Evolutionary conservation across 2,113 vertebrate genomes (phyloP), one percentile per base, ranked within the genome.

Genomic region (Empidonax traillii): DNA sequence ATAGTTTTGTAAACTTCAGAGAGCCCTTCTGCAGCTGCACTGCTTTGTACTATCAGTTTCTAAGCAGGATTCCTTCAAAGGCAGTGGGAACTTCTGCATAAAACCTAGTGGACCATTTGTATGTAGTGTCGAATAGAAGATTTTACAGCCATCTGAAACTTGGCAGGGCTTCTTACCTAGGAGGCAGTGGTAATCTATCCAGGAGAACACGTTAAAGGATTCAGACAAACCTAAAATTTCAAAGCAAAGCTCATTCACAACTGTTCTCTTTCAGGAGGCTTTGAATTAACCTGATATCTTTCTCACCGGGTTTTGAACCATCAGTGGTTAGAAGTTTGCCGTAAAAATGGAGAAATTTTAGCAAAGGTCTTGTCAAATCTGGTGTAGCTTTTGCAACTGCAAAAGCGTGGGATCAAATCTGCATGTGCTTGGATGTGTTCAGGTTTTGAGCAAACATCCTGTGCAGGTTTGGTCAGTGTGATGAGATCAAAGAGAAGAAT

Each of bases 1-100:
- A 62, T 81, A 75, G 28, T 82, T 97, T 89, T 90, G 53, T 92
- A 81, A 95, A 92, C 66, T 84, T 46, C 52, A 43, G 83, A 81
- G 58, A 85, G 24, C 73, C 47, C 8, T 95, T 96, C 46, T 93
- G 87, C 69, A 90, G 72, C 86, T 73, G 80, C 58, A 24, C 53
- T 82, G 80, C 73, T 90, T 95, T 94, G 69, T 95, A 76, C 90
- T 93, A 68, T 84, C 77, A 68, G 52, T 93, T 89, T 89, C 85
- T 92, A 82, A 92, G 62, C 85, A 84, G 68, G n/a, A 92, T 95
- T 90, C 76, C 56, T 95, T 93, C 19, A 6, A 87, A 94, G 66
- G 66, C 80, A 72, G 39, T 78, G 78, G 68, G 49, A 88, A 94
- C 86, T 96, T 73, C 76, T 92, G 85, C 65, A 31, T 67, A 69